These are phyloP conservation scores for Agriotes lineatus DNA, from an alignment of 2,888 invertebrate genomes.

Conservation along the genomic window DNA sequence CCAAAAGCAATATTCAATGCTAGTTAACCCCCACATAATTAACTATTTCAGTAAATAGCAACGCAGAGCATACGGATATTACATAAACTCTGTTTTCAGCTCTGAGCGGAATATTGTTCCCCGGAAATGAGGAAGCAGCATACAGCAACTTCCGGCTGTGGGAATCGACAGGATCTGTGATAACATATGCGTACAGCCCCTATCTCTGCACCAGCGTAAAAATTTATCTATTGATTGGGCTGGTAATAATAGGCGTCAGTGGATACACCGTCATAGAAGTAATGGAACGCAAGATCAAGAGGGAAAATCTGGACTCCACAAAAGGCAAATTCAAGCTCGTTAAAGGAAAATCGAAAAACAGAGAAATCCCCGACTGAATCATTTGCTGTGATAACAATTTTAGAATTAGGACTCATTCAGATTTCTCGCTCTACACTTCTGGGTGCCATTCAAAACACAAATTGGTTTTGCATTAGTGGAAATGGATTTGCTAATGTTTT, in stretches of 20 bases:
- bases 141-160: constrained; percentile 94
- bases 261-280: constrained; percentile 81
- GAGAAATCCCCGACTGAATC: constrained; percentile 57
- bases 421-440: neutral
- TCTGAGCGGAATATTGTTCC: constrained; percentile 87
- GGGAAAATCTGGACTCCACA: constrained; percentile 62
- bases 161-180: constrained; percentile 91
- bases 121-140: constrained; percentile 87
- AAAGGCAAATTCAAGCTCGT: constrained; percentile 47
- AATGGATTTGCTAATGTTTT: constrained; percentile 10
- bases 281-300: constrained; percentile 65
- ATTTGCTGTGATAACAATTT: too few species aligned
- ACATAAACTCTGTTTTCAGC: constrained; percentile 73
- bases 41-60: too few species aligned
- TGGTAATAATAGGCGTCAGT: constrained; percentile 78
- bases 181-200: constrained; percentile 85
- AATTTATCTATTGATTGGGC: constrained; percentile 75
- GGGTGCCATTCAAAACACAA: constrained; percentile 3
- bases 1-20: too few species aligned
- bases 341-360: constrained; percentile 52
- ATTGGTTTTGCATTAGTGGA: constrained; percentile 3
- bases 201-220: constrained; percentile 82
- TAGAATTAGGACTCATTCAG: neutral
- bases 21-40: too few species aligned
- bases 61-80: too few species aligned